Evolutionary conservation across 2,797 vertebrate species (phyloP).

Genomic region (Rhynchonycteris naso): DNA sequence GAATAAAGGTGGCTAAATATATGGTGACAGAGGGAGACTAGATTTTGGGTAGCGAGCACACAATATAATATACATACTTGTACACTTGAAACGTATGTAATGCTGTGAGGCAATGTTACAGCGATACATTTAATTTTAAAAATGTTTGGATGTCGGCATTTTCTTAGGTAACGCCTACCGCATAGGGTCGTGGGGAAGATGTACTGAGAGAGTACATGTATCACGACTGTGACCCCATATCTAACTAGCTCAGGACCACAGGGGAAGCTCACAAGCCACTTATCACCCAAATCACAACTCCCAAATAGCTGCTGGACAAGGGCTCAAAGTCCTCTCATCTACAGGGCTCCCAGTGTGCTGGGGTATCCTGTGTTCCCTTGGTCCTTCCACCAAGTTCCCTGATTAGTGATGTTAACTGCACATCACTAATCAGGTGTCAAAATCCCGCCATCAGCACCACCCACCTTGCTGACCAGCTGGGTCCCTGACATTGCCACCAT

Average conservation of each 20-base stretch:
- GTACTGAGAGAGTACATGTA: not conserved
- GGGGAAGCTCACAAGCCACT: not conserved
- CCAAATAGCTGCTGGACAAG: not conserved
- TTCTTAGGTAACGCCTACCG: not conserved
- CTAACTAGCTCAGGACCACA: not conserved
- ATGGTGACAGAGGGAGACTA: too few relatives aligned
- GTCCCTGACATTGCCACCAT: fast-evolving
- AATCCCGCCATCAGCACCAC: not conserved
- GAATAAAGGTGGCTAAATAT: too few relatives aligned
- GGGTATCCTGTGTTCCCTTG: not conserved
- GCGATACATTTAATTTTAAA: not conserved
- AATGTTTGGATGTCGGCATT: not conserved
- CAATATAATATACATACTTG: not conserved
- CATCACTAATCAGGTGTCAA: not conserved
- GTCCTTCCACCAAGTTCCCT: not conserved
- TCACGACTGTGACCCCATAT: not conserved
- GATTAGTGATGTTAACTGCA: not conserved
- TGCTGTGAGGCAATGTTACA: not conserved
- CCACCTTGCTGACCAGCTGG: not conserved
- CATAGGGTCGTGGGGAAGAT: not conserved
- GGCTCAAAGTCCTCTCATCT: not conserved
- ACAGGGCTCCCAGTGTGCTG: not conserved
- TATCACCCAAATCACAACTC: not conserved
- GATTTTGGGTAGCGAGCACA: too few relatives aligned
- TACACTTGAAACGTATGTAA: not conserved